Conservation (phyloP, 2,797 vertebrate species). For the Danionella dracula region DNA sequence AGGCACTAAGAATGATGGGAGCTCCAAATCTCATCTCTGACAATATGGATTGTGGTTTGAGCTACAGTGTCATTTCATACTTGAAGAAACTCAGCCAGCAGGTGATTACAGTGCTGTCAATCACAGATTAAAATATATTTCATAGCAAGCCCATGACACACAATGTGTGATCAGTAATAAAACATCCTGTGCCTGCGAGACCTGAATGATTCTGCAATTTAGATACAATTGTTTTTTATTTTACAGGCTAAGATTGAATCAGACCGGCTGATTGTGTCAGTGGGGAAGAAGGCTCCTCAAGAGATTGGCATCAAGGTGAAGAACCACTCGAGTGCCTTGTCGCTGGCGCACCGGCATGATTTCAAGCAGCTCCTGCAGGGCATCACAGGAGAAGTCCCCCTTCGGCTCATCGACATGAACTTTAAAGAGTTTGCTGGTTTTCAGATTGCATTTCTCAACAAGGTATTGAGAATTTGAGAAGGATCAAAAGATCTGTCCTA, state of each 20-base stretch:
- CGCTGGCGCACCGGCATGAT: constrained; percentile 82
- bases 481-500: neutral
- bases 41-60: constrained; percentile 97
- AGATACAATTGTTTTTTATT: neutral
- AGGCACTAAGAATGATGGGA: constrained; percentile 99
- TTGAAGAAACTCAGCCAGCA: constrained; percentile 99
- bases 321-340: constrained; percentile 81
- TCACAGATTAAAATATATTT: too few relatives aligned
- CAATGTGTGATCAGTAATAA: neutral
- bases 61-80: constrained; percentile 97
- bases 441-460: constrained; percentile 90
- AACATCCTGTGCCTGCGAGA: neutral
- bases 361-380: constrained; percentile 91
- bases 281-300: constrained; percentile 93
- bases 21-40: constrained; percentile 95
- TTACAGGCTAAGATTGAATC: constrained; percentile 93
- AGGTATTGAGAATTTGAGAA: constrained; percentile 65
- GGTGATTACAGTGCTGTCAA: constrained; percentile 69
- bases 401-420: constrained; percentile 81
- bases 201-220: neutral
- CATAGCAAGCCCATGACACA: neutral
- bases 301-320: constrained; percentile 95
- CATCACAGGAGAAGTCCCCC: constrained; percentile 81
- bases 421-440: constrained; percentile 93
- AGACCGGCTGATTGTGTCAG: constrained; percentile 90